Conservation (phyloP, 2,113 vertebrate species). For the Tichodroma muraria region DNA sequence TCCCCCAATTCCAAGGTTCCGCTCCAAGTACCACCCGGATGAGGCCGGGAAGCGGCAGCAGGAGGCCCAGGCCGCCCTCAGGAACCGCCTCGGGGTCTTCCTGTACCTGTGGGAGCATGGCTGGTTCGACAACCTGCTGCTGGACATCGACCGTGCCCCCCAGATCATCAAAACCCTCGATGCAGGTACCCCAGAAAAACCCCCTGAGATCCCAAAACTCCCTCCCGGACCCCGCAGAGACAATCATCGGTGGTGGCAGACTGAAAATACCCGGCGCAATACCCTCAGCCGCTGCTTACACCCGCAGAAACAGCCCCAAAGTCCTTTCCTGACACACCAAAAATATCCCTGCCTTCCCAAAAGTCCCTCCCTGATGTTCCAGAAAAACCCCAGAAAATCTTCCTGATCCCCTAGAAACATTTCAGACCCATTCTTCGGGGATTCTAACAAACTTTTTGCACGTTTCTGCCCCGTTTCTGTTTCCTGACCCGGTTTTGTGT, state of each 20-base stretch:
- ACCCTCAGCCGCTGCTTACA: too few relatives aligned
- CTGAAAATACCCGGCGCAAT: too few relatives aligned
- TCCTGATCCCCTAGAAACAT: accelerated
- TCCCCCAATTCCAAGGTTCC: not conserved
- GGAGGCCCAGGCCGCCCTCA: not conserved
- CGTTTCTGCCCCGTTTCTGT: accelerated
- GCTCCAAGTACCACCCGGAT: not conserved
- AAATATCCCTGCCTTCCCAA: not conserved
- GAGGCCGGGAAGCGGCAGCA: not conserved
- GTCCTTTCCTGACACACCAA: accelerated
- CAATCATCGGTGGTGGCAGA: too few relatives aligned
- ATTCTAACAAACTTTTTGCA: accelerated
- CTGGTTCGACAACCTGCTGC: not conserved
- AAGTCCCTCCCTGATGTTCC: accelerated
- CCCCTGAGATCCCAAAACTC: too few relatives aligned
- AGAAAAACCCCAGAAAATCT: accelerated
- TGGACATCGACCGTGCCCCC: not conserved
- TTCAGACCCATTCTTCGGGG: accelerated
- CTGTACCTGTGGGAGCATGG: not conserved
- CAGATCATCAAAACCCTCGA: not conserved
- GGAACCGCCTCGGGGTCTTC: not conserved
- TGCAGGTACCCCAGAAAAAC: not conserved
- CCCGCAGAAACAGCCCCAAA: not conserved
- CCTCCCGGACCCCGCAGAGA: too few relatives aligned
- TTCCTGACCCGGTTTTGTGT: accelerated